Base-by-base conservation (phyloP, 2,113 vertebrate genomes). In the Indri indri region DNA sequence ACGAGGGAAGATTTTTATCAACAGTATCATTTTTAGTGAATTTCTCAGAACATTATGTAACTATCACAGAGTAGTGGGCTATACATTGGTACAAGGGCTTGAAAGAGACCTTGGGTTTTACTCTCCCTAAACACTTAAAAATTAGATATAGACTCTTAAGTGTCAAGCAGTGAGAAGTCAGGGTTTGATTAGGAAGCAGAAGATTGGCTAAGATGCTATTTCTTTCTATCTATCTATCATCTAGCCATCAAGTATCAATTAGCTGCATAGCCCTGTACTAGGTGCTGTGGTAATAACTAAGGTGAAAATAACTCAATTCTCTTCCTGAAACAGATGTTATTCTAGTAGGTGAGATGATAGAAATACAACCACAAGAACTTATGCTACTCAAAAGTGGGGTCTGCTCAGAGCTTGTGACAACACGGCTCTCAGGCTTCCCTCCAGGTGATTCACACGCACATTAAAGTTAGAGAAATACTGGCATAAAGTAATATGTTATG, bases 401-500 rank as follows among this genome's bases (percentile, higher is more conserved):
- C 18, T 10, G 84, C 57, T 91, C 6, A 54, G 37, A 57, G 8
- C n/a, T 71, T n/a, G 14, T 77, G 20, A 65, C 79, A 65, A 11
- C 32, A 7, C 11, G 80, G 16, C 37, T 88, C n/a, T 59, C 34
- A 95, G 37, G 42, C 34, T 22, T 32, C 12, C 14, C 45, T 61
- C 13, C 5, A 34, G 17, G 6, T n/a, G 30, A 18, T 20, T 87
- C 59, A 34, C 0, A 18, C 11, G 37, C 12, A 47, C 1, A 0
- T 34, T 45, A 4, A 81, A 65, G 20, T 91, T 10, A 73, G 70
- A 95, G 85, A 95, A 90, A 34, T 30, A 68, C 14, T 50, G 16
- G 14, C 57, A 34, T 59, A 17, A 73, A 37, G 20, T 40, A 54
- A 25, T 59, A 22, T 57, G 32, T 89, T 85, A 52, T 34, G 73